Conservation (phyloP, 2,797 vertebrate genomes). For the Hoplostethus atlanticus region DNA sequence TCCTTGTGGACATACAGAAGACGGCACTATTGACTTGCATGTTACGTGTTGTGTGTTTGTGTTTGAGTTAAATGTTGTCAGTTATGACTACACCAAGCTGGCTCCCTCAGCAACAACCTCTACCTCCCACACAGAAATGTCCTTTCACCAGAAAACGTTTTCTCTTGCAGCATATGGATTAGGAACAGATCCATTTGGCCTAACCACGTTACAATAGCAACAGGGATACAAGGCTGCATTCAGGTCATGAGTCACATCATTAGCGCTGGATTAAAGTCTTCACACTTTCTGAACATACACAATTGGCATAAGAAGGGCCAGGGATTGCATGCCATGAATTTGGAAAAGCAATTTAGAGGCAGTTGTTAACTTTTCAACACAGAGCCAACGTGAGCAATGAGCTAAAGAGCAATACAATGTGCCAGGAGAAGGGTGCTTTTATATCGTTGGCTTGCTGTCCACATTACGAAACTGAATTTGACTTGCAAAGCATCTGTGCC, state of each 20-base stretch:
- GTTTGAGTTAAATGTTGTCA: background rate
- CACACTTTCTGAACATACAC: background rate
- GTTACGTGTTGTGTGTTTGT: background rate
- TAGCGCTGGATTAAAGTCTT: background rate
- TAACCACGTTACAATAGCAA: background rate
- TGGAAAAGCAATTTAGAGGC: constrained; percentile 22
- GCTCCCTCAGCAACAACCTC: background rate
- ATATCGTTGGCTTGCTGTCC: constrained; percentile 42
- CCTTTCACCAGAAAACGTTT: background rate
- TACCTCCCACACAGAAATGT: background rate
- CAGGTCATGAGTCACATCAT: constrained; percentile 11
- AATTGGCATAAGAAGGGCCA: background rate
- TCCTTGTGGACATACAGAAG: background rate
- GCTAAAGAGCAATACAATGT: constrained; percentile 22
- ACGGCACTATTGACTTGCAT: background rate
- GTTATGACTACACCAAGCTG: background rate
- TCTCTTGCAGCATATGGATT: background rate
- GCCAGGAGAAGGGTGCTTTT: constrained; percentile 11
- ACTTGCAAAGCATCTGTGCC: constrained; percentile 36
- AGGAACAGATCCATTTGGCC: background rate
- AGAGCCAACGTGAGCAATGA: constrained; percentile 3
- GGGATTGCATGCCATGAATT: constrained; percentile 13
- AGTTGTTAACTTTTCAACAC: constrained; percentile 12
- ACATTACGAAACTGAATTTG: constrained; percentile 35
- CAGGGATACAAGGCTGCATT: background rate